A percentile compares a stretch with the other conserved stretches of the same genome.
Evolutionary conservation across 2,113 vertebrate genomes (phyloP).

Genomic region (Solenodon paradoxus): DNA sequence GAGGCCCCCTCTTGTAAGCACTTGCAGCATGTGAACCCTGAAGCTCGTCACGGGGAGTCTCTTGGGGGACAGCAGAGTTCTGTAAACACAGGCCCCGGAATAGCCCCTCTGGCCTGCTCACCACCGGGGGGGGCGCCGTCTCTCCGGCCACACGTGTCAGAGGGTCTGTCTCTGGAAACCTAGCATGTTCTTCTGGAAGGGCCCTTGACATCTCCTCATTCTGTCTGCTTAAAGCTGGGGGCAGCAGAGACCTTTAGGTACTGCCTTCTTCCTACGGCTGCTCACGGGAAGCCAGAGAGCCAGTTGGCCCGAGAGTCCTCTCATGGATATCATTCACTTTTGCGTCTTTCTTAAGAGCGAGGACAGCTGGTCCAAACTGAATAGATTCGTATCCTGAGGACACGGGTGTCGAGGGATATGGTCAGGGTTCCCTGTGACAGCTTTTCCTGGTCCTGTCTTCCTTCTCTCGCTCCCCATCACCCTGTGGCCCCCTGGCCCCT

Average conservation of each 20-base stretch:
- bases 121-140: neutral
- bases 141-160: neutral
- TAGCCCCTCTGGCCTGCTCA: rapidly evolving
- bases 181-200: no score
- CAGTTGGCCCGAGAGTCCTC: neutral
- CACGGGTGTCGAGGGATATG: no score
- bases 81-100: neutral
- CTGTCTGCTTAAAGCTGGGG: neutral
- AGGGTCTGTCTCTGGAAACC: neutral
- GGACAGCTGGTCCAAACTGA: no score
- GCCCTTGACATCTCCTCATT: neutral
- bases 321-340: no score
- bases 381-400: no score
- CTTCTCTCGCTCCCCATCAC: rapidly evolving
- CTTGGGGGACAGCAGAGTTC: neutral
- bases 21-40: neutral
- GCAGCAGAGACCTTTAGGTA: neutral
- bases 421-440: no score
- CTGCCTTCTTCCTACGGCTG: neutral
- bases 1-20: no score
- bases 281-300: neutral
- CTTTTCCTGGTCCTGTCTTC: no score
- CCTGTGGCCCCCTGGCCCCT: neutral
- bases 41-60: neutral
- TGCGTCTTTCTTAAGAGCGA: neutral